Evolutionary conservation across 37 sponge, comb jelly and placozoan species (phyloP).

Genomic region (Halisarca cf. caerulea): DNA sequence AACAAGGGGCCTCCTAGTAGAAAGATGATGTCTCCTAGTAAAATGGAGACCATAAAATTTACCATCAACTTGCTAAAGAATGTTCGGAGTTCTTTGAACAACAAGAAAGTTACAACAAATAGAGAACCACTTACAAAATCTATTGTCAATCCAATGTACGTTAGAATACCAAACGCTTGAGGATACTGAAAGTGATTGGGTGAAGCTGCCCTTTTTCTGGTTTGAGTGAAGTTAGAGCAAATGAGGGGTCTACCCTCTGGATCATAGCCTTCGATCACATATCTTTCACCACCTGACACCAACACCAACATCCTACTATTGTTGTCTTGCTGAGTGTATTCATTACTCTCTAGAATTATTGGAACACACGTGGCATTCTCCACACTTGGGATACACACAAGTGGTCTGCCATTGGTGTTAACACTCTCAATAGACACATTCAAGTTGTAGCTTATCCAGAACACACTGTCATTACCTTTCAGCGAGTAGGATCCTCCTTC

Average conservation of each 20-base stretch:
- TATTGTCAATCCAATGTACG: conserved; percentile 58
- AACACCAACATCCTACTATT: not conserved
- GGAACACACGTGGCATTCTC: not conserved
- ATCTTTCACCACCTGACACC: not conserved
- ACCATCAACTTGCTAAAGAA: conserved; percentile 38
- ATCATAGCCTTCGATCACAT: not conserved
- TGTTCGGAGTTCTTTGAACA: conserved; percentile 53
- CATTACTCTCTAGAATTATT: not conserved
- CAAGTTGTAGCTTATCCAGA: too few species aligned
- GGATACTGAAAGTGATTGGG: not conserved
- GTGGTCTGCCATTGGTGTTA: too few species aligned
- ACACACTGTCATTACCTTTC: too few species aligned
- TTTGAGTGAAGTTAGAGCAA: not conserved
- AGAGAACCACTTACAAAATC: conserved; percentile 37
- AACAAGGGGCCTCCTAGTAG: conserved; percentile 16
- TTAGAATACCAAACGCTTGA: conserved; percentile 10
- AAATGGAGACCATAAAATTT: conserved; percentile 33
- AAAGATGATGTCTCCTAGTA: conserved; percentile 34
- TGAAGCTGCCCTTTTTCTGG: not conserved
- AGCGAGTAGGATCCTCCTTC: too few species aligned
- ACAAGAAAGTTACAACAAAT: conserved; percentile 41
- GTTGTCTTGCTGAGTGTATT: not conserved
- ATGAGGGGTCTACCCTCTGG: not conserved
- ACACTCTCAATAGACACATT: too few species aligned
- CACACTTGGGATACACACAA: too few species aligned